Evolutionary conservation across 2,113 vertebrate genomes (phyloP), one percentile per base, ranked within the genome.

Genomic region (Grantiella picta): DNA sequence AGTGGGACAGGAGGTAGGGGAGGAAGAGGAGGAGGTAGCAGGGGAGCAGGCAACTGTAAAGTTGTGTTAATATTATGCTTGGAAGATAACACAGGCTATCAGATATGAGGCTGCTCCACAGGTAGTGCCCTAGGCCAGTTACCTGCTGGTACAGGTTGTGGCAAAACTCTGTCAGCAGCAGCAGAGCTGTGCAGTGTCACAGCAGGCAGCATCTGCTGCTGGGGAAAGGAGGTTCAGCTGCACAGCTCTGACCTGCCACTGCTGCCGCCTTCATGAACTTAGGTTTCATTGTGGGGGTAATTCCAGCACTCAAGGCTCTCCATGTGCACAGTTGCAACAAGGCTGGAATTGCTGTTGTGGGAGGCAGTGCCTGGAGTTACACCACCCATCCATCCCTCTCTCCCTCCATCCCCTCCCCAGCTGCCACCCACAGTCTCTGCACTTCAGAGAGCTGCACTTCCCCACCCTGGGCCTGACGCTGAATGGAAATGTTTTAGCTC

Each of bases 401-500:
- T 35, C 52, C 76, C n/a, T 11, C 28, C 6, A 3, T 56, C 31
- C 49, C 68, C 40, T 65, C 81, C 21, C 38, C 56, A 23, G 28
- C 63, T 88, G 81, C 90, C 90, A 94, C 95, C 72, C 80, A 89
- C 87, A 83, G 77, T 31, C 91, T 92, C 70, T 0, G 2, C 0
- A 0, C 66, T 80, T 65, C 7, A 4, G 23, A 88, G 61, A 72
- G 52, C 78, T 80, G 57, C 5, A 2, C 29, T 83, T 94, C 83
- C 90, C 69, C 82, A 77, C 89, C 86, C 94, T 40, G 49, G 31
- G 53, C 79, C 86, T 82, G 91, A 93, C 0, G 0, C 63, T 90
- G 72, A 73, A 80, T 86, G 94, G 91, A 96, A 96, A 96, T 45
- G 50, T 72, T 94, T 92, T 50, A 96, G 92, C 84, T 94, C 84